Evolutionary conservation across 2,888 invertebrate species (phyloP).

Genomic region (Lithophane socia): DNA sequence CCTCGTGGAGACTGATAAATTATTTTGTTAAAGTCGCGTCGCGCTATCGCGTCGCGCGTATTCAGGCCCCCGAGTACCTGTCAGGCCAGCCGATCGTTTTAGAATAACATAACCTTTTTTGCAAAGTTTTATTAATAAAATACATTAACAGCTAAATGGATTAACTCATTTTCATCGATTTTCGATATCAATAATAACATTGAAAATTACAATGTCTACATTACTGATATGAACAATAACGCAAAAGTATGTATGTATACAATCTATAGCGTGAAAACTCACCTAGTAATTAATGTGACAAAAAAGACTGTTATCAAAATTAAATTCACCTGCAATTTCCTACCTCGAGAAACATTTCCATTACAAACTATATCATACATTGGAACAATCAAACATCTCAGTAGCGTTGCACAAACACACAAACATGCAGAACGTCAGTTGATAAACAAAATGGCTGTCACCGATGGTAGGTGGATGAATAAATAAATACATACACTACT

Average conservation of each 20-base stretch:
- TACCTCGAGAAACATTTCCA: not conserved
- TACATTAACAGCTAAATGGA: not conserved
- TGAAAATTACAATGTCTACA: not conserved
- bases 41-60: not conserved
- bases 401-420: slow-evolving; percentile 62
- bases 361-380: slow-evolving; percentile 37
- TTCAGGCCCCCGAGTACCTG: not conserved
- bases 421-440: slow-evolving; percentile 71
- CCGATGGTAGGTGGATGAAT: slow-evolving; percentile 86
- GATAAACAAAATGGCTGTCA: slow-evolving; percentile 87
- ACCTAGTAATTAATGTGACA: not conserved
- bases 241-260: no score
- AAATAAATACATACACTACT: slow-evolving; percentile 85
- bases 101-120: not conserved
- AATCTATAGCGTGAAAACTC: not conserved
- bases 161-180: not conserved
- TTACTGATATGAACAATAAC: not conserved
- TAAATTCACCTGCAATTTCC: not conserved
- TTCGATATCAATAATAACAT: slow-evolving; percentile 15
- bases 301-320: not conserved
- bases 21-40: no score
- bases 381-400: slow-evolving; percentile 73
- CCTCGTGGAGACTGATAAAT: no score
- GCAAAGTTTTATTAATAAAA: not conserved
- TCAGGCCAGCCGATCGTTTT: not conserved